Evolutionary conservation across 1,140 invertebrate species (phyloP).

Genomic region (Aphis gossypii): DNA sequence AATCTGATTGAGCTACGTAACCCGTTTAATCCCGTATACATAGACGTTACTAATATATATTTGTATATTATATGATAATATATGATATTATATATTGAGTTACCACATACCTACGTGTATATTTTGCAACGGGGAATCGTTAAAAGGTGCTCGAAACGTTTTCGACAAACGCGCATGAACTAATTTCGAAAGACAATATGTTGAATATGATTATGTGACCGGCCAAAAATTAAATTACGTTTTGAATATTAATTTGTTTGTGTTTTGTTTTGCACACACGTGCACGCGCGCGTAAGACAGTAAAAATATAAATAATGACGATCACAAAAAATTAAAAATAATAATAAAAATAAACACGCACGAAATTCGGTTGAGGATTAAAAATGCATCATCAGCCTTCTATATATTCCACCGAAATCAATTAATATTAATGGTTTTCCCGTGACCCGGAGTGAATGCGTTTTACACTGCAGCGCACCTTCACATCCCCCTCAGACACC

Average conservation of each 20-base stretch:
- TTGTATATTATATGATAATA: not conserved
- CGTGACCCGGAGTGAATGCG: not conserved
- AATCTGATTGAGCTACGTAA: constrained; percentile 9
- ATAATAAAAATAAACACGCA: not conserved
- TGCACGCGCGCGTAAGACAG: not conserved
- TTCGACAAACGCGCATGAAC: not conserved
- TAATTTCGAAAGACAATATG: constrained; percentile 22
- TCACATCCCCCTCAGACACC: too few species aligned
- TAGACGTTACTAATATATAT: not conserved
- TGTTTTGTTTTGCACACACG: too few species aligned
- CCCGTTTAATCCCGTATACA: not conserved
- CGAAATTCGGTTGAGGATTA: not conserved
- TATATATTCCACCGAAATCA: not conserved
- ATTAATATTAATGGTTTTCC: constrained; percentile 33
- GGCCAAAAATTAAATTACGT: not conserved
- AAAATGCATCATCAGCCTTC: not conserved
- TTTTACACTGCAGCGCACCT: not conserved
- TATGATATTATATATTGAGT: not conserved
- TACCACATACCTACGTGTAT: not conserved
- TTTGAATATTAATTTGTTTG: not conserved
- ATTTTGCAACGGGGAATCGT: constrained; percentile 19
- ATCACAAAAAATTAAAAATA: not conserved
- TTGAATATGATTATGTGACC: not conserved
- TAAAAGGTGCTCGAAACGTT: constrained; percentile 16
- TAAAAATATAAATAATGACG: not conserved